Evolutionary conservation across 2,888 invertebrate species (phyloP).

Genomic region (Neria commutata): DNA sequence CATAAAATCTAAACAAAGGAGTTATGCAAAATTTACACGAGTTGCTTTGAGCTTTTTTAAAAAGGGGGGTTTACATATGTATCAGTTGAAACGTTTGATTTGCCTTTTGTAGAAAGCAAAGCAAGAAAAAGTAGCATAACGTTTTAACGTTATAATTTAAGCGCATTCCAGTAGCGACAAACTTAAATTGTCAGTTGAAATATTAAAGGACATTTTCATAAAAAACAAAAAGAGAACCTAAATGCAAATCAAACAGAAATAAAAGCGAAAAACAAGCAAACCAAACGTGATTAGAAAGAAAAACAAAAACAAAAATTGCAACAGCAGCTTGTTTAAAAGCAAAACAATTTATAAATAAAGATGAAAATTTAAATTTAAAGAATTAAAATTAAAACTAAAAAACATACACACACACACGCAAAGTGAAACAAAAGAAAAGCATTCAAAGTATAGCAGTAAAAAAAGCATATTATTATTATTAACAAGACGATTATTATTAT

Average conservation of each 20-base stretch:
- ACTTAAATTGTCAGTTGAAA: constrained; percentile 21
- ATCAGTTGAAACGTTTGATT: not conserved
- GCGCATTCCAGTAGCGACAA: too few species aligned
- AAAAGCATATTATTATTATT: constrained; percentile 19
- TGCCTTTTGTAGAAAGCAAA: not conserved
- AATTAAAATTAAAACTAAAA: constrained; percentile 32
- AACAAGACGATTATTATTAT: constrained; percentile 41
- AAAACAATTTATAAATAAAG: not conserved
- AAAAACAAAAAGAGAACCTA: constrained; percentile 32
- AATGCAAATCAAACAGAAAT: constrained; percentile 22
- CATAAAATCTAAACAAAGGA: not conserved
- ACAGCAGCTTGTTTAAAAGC: too few species aligned
- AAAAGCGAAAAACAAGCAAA: constrained; percentile 25
- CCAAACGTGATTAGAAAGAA: not conserved
- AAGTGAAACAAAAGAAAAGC: constrained; percentile 21
- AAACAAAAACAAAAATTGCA: not conserved
- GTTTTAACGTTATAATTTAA: too few species aligned
- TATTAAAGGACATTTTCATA: constrained; percentile 18
- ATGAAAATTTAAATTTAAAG: constrained; percentile 22
- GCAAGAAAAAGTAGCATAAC: not conserved
- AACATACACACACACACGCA: constrained; percentile 38
- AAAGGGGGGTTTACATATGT: too few species aligned
- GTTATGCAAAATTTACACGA: not conserved
- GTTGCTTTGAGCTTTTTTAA: not conserved
- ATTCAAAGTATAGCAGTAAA: constrained; percentile 1